Percentiles rank a stretch among this genome's conserved stretches.
Evolutionary conservation across 2,888 invertebrate genomes (phyloP).

Genomic region (Geophilus truncorum): DNA sequence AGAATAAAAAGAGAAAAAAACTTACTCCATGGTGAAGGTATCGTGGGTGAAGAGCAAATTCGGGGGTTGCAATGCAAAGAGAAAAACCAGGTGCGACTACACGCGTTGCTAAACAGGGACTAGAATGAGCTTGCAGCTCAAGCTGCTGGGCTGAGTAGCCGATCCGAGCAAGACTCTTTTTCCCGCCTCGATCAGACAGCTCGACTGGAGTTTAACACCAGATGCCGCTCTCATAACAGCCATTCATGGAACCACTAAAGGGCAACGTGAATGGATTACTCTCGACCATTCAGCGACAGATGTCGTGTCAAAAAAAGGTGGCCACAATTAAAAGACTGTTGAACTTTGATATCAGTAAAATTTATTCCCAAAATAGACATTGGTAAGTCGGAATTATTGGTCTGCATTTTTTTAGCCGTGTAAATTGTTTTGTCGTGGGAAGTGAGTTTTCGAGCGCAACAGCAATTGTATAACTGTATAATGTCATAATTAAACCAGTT

Average conservation of each 20-base stretch:
- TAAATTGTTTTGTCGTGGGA: no score
- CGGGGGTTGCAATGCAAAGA: neutral
- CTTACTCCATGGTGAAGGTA: conserved; percentile 3
- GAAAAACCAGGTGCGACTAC: conserved; percentile 17
- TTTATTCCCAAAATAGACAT: neutral
- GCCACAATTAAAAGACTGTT: neutral
- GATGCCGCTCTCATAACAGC: conserved; percentile 15
- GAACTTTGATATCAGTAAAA: neutral
- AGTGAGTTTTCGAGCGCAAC: no score
- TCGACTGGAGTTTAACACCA: neutral
- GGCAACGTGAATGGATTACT: conserved; percentile 4
- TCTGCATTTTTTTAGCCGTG: no score
- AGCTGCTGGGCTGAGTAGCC: conserved; percentile 12
- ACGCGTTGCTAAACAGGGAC: conserved; percentile 21
- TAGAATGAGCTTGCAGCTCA: conserved; percentile 17
- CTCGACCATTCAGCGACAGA: neutral
- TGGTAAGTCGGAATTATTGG: neutral
- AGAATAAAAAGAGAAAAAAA: neutral
- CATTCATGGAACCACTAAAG: conserved; percentile 16
- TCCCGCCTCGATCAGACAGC: conserved; percentile 19
- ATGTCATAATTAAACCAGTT: neutral
- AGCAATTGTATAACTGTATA: neutral
- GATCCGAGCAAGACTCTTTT: neutral
- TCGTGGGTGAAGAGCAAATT: neutral
- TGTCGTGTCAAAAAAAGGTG: neutral